These are phyloP conservation scores for Temnothorax longispinosus DNA, from an alignment of 1,140 invertebrate species.

Conservation along the genomic window DNA sequence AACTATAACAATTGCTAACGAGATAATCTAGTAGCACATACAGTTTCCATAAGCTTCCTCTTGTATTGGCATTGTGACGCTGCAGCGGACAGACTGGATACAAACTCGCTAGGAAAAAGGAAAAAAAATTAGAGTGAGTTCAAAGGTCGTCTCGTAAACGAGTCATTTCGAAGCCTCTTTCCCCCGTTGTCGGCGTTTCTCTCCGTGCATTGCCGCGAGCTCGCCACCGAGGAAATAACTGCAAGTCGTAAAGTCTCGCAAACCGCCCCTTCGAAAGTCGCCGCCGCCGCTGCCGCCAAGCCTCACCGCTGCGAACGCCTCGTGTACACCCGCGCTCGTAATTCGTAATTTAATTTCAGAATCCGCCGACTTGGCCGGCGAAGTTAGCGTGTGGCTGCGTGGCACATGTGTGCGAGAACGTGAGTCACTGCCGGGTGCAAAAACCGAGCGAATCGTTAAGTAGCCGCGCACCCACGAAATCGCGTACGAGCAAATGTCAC, in stretches of 20 bases:
- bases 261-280: conserved; percentile 35
- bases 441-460: conserved; percentile 62
- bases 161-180: conserved; percentile 51
- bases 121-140: conserved; percentile 33
- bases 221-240: conserved; percentile 48
- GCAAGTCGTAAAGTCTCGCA: conserved; percentile 63
- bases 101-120: conserved; percentile 31
- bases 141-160: conserved; percentile 48
- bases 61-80: not conserved
- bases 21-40: not conserved
- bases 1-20: not conserved
- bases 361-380: conserved; percentile 46
- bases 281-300: not conserved
- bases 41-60: conserved; percentile 14
- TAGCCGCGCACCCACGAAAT: conserved; percentile 40
- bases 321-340: conserved; percentile 51
- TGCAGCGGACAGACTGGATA: not conserved
- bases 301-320: not conserved
- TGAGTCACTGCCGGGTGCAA: conserved; percentile 57
- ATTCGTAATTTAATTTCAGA: conserved; percentile 75
- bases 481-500: conserved; percentile 49
- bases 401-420: conserved; percentile 30
- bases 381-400: conserved; percentile 25
- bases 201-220: not conserved
- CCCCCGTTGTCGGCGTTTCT: not conserved